phyloP scores from a whole-genome alignment of 2,113 vertebrate genomes.

The Scatophagus argus region DNA sequence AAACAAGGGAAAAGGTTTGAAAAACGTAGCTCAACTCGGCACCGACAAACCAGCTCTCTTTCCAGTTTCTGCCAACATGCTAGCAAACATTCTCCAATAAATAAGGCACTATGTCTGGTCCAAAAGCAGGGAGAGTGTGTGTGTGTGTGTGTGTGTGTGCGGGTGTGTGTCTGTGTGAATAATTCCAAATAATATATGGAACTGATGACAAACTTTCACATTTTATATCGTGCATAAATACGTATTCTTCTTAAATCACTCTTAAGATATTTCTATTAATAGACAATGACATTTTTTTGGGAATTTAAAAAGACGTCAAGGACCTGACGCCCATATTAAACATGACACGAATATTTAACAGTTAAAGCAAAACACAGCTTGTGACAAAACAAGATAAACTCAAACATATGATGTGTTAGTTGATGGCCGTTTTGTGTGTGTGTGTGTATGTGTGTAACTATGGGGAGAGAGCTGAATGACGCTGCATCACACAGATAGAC shows the following conservation, averaged over 20 bases:
- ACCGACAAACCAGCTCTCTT: slow-evolving; percentile 54
- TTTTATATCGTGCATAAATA: slow-evolving; percentile 82
- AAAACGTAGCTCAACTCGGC: slow-evolving; percentile 44
- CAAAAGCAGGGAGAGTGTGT: slow-evolving; percentile 31
- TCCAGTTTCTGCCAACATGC: slow-evolving; percentile 68
- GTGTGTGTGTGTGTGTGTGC: slow-evolving; percentile 15
- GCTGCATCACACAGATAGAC: slow-evolving; percentile 13
- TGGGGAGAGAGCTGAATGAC: slow-evolving; percentile 4
- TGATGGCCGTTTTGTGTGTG: slow-evolving; percentile 19
- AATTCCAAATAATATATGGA: slow-evolving; percentile 60
- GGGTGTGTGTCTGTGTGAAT: slow-evolving; percentile 17
- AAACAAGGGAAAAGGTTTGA: slow-evolving; percentile 18
- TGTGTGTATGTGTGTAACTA: no score
- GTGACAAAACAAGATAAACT: slow-evolving; percentile 42
- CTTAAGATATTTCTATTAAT: slow-evolving; percentile 75
- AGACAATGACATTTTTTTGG: slow-evolving; percentile 62
- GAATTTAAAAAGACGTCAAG: slow-evolving; percentile 59
- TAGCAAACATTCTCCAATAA: slow-evolving; percentile 73
- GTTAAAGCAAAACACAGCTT: slow-evolving; percentile 53
- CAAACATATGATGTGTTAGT: slow-evolving; percentile 52
- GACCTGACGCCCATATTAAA: slow-evolving; percentile 42
- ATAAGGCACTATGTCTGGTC: slow-evolving; percentile 72
- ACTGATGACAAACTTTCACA: slow-evolving; percentile 67
- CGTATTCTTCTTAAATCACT: slow-evolving; percentile 74
- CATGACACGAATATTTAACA: slow-evolving; percentile 26